phyloP scores from a whole-genome alignment of 2,888 invertebrate genomes.

The Micoletzkya japonica region DNA sequence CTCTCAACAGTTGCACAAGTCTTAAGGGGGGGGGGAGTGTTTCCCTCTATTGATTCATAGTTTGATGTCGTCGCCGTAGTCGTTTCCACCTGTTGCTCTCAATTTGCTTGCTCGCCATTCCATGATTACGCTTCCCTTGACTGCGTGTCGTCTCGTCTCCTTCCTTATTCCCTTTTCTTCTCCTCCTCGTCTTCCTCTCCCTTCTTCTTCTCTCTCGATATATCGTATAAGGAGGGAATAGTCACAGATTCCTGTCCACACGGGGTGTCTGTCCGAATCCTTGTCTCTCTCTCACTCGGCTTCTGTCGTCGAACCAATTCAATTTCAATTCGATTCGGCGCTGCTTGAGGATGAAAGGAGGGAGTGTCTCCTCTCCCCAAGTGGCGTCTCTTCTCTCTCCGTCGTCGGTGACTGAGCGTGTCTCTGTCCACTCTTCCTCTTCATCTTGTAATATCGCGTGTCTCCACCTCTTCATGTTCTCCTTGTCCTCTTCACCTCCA shows the following conservation, averaged over 20 bases:
- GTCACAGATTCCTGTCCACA: neutral
- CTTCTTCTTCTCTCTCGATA: neutral
- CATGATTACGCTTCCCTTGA: slow-evolving; percentile 21
- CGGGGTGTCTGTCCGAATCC: neutral
- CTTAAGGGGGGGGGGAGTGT: too few relatives aligned
- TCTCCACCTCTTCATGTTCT: slow-evolving; percentile 22
- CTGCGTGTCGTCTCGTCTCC: neutral
- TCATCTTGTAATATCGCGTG: neutral
- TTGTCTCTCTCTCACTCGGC: neutral
- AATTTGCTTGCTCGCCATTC: too few relatives aligned
- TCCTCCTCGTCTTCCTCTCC: slow-evolving; percentile 6
- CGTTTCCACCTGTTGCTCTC: too few relatives aligned
- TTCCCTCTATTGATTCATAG: neutral
- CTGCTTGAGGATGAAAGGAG: neutral
- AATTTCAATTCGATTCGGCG: neutral
- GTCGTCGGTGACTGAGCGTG: neutral
- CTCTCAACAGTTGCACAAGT: too few relatives aligned
- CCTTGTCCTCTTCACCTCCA: neutral
- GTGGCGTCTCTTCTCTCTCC: slow-evolving; percentile 8
- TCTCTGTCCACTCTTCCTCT: neutral
- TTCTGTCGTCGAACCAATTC: neutral
- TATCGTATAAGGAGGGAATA: too few relatives aligned
- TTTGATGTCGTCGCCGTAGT: neutral
- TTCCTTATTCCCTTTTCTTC: slow-evolving; percentile 14
- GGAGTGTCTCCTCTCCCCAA: neutral